Evolutionary conservation across 1,140 invertebrate genomes (phyloP), one percentile per base, ranked within the genome.

Genomic region (Bacillus rossius): DNA sequence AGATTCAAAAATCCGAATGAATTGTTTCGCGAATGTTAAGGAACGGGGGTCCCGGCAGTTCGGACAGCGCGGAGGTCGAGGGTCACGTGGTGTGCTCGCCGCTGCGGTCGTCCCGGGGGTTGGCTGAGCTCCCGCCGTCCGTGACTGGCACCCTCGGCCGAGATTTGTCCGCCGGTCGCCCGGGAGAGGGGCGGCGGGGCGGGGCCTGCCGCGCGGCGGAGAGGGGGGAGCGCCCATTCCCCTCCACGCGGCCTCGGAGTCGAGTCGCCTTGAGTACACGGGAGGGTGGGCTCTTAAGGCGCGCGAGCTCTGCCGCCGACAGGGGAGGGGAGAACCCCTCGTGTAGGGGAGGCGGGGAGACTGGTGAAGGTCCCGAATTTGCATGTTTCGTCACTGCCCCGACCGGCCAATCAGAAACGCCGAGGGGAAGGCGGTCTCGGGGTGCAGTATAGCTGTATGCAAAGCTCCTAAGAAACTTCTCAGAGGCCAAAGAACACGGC

Each of bases 321-420:
- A 14, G n/a, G 23, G 19, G 23, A n/a, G 14, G 16, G 48, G 14
- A 16, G 23, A 29, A 50, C 23, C 23, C 23, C 3, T 50, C n/a
- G 16, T 23, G 19, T 19, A 5, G 34, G 25, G 25, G 48, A 34
- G 3, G 23, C 23, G 16, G 48, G 48, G 60, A 62, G 61, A 64
- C 68, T 61, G 65, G 61, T 64, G 68, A 67, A 65, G 67, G 64
- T 66, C 64, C 64, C 61, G 70, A 75, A 75, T 77, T 75, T 75
- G 74, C 74, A 76, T 75, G 73, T 72, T 73, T 75, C 73, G 73
- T 75, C 74, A 74, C 69, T 69, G 62, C 64, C 26, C 25, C 3
- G 13, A 25, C 56, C 37, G 17, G 37, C 17, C 41, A 49, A 57
- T 63, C 58, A 55, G 61, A 60, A 59, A 57, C 26, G n/a, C 38